Evolutionary conservation across 2,888 invertebrate species (phyloP), one percentile per base, ranked within the genome.

Genomic region (Scaptomyza cyrtandrae): DNA sequence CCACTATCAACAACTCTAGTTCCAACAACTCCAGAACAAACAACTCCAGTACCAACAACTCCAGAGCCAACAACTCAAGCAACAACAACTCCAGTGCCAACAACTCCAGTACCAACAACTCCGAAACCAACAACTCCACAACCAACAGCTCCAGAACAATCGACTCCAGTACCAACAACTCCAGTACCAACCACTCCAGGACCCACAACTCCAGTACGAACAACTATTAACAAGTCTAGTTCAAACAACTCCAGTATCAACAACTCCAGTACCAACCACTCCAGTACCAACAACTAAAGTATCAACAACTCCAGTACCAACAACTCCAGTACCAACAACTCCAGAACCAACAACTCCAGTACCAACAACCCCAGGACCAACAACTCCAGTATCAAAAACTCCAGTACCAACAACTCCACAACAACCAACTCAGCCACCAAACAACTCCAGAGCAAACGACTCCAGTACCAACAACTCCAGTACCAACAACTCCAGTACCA

Each of bases 161-260:
- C 53, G 0, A 54, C 19, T 1, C 4, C 11, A 4, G 11, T 11
- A 11, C 33, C 31, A 10, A 48, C 46, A 16, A 48, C 46, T 11
- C 1, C 2, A 13, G 6, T 2, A 13, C 44, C 44, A 1, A 44
- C 44, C 1, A 44, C 44, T 0, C 11, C 11, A 31, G 16, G 1
- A 48, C 46, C 14, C 5, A 37, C 37, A 33, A 33, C 48, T 19
- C 2, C 7, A 31, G 3, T 6, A 24, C 3, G 9, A 24, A 50
- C 50, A n/a, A 50, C 37, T 13, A 3, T 6, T 37, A 49, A 33
- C 49, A 10, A 49, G 35, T 3, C 5, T n/a, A n/a, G 7, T 6
- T 6, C 35, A 35, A 6, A 50, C 50, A 37, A 35, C 50, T n/a
- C 35, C 48, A n/a, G n/a, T n/a, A n/a, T n/a, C n/a, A 10, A 48